Base-by-base conservation (phyloP, 2,888 invertebrate genomes). In the Eupeodes latifasciatus region DNA sequence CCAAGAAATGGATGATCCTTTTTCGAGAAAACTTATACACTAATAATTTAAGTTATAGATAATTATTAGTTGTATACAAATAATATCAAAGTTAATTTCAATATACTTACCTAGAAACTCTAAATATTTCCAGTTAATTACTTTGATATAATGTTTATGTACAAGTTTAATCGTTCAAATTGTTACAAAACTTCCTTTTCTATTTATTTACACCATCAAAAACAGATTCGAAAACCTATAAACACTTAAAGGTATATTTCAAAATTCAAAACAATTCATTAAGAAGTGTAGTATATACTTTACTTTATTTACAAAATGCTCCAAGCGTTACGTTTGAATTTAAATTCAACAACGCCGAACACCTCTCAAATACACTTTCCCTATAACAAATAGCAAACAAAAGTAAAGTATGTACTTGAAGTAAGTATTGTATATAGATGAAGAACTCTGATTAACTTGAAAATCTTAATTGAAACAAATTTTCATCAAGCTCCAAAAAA, bases 401-500 rank as follows among this genome's bases (percentile, higher is more conserved):
- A 7, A 11, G 9, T n/a, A 55, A 55, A 55, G 16, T 16, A 4
- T 5, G 40, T 40, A 40, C 40, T 27, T 27, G 27, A 27, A 27
- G 27, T 27, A 27, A 27, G 27, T 27, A 27, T 27, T 27, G 27
- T 27, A 9, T 40, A 40, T 16, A 40, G n/a, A 16, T 62, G 10
- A 9, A 36, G n/a, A 62, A 66, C 14, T 27, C 27, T 27, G 27
- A 27, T 0, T 47, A 49, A 66, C 49, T 66, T 66, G 66, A 66
- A 66, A 49, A 49, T 49, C 47, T 49, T 44, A 66, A 66, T 49
- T 66, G 47, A 49, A 49, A 66, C 66, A 66, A 66, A 66, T 49
- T 66, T 66, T 49, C 49, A 40, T 49, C 49, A 40, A 62, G 12
- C 36, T 62, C 40, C 27, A 27, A 27, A 27, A 44, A 44, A 62